Evolutionary conservation across 2,113 vertebrate species (phyloP), one percentile per base, ranked within the genome.

Genomic region (Panthera uncia): DNA sequence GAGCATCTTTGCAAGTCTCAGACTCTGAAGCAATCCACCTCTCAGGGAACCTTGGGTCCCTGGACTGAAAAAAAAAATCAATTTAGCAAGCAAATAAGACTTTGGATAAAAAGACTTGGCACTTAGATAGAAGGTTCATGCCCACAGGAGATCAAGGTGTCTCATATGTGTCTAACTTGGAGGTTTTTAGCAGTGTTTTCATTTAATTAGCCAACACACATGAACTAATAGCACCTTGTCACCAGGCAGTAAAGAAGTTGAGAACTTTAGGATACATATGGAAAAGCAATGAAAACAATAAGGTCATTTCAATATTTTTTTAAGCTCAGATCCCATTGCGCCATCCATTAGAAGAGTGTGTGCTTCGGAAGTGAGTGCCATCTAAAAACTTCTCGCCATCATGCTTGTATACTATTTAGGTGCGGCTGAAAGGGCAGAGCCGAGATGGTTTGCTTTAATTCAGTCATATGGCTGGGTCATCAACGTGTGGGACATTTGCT

Each of bases 151-250:
- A 41, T 27, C 16, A 15, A 93, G 3, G 63, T 11, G 36, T 57
- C 21, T 31, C n/a, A 12, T 3, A 15, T 38, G 16, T 50, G 31
- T 96, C 63, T 69, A 81, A 36, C 55, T 23, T 13, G 66, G 81
- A 94, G n/a, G 66, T 11, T 84, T 95, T 79, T 94, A 81, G 63
- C 45, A 92, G 48, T 1, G 0, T 85, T 82, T 69, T 73, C 45
- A 86, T 84, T 50, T 87, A 82, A 93, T 66, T 89, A 94, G 81
- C 50, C 12, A 63, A 66, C 78, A 74, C 8, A 4, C 38, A 38
- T 36, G 36, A 94, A 78, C 91, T 84, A 66, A 79, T 3, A 87
- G 85, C 81, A 91, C 31, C 69, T 73, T 55, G 85, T 97, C 89
- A 74, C 66, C 65, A 93, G 71, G 41, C 19, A 63, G 61, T n/a